Base-by-base conservation (phyloP, 2,797 vertebrate genomes). In the Antennarius maculatus region DNA sequence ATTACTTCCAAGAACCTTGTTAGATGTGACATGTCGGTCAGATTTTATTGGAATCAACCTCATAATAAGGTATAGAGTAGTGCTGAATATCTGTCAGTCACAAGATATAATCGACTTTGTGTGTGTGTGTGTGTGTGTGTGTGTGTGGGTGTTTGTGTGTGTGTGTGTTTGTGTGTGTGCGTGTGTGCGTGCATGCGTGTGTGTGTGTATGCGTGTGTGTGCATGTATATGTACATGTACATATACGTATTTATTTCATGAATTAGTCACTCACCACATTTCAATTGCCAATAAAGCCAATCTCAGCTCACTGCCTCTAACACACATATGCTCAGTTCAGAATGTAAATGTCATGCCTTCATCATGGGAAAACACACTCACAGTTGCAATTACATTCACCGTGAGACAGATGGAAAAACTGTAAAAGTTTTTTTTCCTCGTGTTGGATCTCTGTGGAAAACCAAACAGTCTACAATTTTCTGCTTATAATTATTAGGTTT, bases 401-500 rank as follows among this genome's bases (percentile, higher is more conserved):
- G 59, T 41, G 72, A 89, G 80, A 79, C 79, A 84, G 83, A 92
- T 90, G 91, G 90, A 91, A 93, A 93, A 84, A 84, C 53, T 77
- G 79, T 79, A 71, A 57, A 71, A 55, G 55, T 54, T 41, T 71
- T 76, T 72, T 76, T 56, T 23, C 5, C 69, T 86, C 59, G 66
- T 60, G 34, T 74, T 72, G 83, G 76, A 83, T 80, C 77, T 84
- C 59, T 66, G 70, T 71, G 93, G 91, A 93, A 94, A 94, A 91
- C 79, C 83, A 82, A 89, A 82, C 80, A 45, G 77, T 86, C 84
- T 85, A 62, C 82, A 85, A 87, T 92, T 90, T 93, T 91, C 80
- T 86, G 76, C 76, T 77, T 89, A 89, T 92, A 93, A 93, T 93
- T 92, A 93, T 92, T 88, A 93, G 91, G 83, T 92, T 90, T 89